Evolutionary conservation across 1,140 invertebrate genomes (phyloP), one percentile per base, ranked within the genome.

Genomic region (Catajapyx aquilonaris): DNA sequence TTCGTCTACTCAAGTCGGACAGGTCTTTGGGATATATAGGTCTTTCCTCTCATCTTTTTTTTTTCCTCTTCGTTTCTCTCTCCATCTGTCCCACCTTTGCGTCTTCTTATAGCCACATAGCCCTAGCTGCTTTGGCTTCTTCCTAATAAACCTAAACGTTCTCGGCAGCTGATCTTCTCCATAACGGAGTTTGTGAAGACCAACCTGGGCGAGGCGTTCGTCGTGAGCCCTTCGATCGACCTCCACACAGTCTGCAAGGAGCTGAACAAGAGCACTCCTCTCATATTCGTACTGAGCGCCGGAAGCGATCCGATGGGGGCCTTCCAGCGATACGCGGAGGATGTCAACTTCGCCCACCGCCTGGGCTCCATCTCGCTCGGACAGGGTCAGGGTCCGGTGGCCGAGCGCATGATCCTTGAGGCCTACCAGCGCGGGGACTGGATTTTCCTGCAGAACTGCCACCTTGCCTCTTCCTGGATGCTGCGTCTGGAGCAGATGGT

Each of bases 391-490:
- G 80, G 76, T 0, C 75, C 74, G 0, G 65, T 85, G 22, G 86
- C 86, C 2, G 73, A 88, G 50, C 69, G 67, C 46, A 65, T 87
- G 57, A 77, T 93, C 3, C 67, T 69, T n/a, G 60, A 59, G 38
- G 84, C 75, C 4, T 59, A 67, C 36, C 60, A 65, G 1, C 55
- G 61, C 30, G 81, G 83, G 1, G 65, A 74, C 46, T 91, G 85
- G 87, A 70, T 90, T 0, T 78, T 86, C 51, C 56, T 91, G 38
- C 81, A 74, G 54, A 93, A 93, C 53, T 91, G 86, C 51, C 86
- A 93, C 51, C 60, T 94, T 44, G 86, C 84, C 5, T 75, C 81
- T 3, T 85, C 81, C 0, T 93, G 85, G 84, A 85, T 94, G 81
- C 57, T 75, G 2, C 53, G 55, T 1, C 59, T 86, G 51, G 80